Evolutionary conservation across 1,140 invertebrate genomes (phyloP).

Genomic region (Stenopsyche tienmushanensis): DNA sequence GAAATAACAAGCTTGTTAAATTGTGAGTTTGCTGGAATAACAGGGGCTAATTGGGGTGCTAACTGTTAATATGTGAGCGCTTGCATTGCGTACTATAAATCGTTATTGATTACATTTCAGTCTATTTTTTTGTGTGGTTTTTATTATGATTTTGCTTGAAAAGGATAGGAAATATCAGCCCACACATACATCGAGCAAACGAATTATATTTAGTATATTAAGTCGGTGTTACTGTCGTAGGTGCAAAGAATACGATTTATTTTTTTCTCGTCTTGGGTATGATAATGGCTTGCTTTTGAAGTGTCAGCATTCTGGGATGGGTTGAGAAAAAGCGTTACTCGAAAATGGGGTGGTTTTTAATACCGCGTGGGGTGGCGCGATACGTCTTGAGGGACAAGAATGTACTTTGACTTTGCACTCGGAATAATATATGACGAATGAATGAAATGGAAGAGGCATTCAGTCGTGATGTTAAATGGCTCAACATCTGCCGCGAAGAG

Average conservation of each 20-base stretch:
- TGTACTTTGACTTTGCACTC: neutral
- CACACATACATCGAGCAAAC: too few species aligned
- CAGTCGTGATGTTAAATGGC: neutral
- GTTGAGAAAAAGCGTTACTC: neutral
- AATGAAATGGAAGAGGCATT: neutral
- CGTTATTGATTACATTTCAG: too few species aligned
- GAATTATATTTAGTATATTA: neutral
- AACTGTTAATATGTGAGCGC: too few species aligned
- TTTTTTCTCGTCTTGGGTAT: neutral
- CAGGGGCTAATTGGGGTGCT: too few species aligned
- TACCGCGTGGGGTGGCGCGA: neutral
- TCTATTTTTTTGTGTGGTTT: too few species aligned
- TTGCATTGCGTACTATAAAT: too few species aligned
- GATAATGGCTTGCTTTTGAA: neutral
- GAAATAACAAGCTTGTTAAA: too few species aligned
- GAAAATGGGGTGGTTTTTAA: neutral
- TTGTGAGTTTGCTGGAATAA: too few species aligned
- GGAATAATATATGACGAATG: neutral
- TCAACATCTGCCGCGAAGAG: too few species aligned
- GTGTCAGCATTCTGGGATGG: neutral
- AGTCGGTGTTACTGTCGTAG: neutral
- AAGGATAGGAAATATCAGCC: too few species aligned
- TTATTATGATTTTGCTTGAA: too few species aligned
- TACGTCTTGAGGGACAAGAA: neutral
- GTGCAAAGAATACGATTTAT: neutral